Base-by-base conservation (phyloP, 2,888 invertebrate species). In the Schrankia costaestrigalis region DNA sequence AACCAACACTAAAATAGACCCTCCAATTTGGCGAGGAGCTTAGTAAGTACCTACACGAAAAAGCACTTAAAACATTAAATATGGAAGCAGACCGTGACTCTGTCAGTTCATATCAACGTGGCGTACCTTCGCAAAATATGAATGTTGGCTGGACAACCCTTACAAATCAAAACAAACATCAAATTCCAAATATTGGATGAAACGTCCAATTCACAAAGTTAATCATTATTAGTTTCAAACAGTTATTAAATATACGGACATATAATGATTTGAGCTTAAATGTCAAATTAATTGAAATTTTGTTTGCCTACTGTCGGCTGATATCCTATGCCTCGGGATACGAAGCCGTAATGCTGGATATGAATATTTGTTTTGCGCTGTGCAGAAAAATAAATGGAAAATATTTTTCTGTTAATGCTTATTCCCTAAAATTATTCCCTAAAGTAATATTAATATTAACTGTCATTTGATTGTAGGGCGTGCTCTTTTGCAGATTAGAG, bases 51-150 rank as follows among this genome's bases (percentile, higher is more conserved):
- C 41, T 62, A 80, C 82, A 78, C 55, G 71, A 70, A 71, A 82
- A 72, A 70, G 71, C 82, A 79, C 81, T 83, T 76, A 70, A 69
- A 71, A 70, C 73, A 79, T 83, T 78, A 79, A 83, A 80, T 78
- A 82, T 82, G 74, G 60, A 81, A 62, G 64, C 43, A 55, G 44
- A 46, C 47, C 60, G 63, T 48, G 47, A 48, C 54, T 46, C 51
- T 41, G 56, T 52, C 60, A 44, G 60, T 63, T 71, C 63, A 71
- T 69, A 75, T 72, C 59, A 58, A 44, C 42, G 49, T 34, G 44
- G 43, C 42, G 46, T 46, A 54, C 30, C 39, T 35, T 36, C 21
- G 36, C 46, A 21, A 60, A 73, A 72, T 71, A 68, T 69, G 68
- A 63, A 67, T 63, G 56, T 25, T 41, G 42, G 38, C 42, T 41